These are phyloP conservation scores for Lysandra bellargus DNA, from an alignment of 2,888 invertebrate genomes.

Conservation along the genomic window DNA sequence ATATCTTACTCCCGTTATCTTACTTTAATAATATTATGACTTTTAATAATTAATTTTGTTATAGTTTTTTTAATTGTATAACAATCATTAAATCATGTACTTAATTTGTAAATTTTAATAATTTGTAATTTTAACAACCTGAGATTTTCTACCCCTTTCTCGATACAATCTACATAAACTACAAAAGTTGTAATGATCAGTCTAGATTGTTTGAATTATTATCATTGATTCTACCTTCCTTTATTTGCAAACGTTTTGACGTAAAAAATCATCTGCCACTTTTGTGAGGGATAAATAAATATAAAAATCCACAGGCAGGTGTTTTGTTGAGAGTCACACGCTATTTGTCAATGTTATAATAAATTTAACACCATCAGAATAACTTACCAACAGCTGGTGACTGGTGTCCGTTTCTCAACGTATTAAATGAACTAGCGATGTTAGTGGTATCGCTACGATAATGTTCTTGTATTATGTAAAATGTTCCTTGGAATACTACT, in stretches of 20 bases:
- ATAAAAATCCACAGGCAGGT: slow-evolving; percentile 15
- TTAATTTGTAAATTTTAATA: too few relatives aligned
- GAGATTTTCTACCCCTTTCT: too few relatives aligned
- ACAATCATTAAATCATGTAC: too few relatives aligned
- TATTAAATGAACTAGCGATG: slow-evolving; percentile 8
- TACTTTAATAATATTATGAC: too few relatives aligned
- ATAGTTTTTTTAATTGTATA: too few relatives aligned
- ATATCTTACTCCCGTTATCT: background rate
- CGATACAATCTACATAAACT: too few relatives aligned
- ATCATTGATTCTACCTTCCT: background rate
- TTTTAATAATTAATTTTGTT: too few relatives aligned
- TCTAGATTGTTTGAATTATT: background rate
- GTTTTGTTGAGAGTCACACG: background rate
- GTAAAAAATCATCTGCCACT: background rate
- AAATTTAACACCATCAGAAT: slow-evolving; percentile 17
- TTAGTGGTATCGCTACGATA: background rate
- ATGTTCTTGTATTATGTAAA: background rate
- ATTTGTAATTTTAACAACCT: too few relatives aligned
- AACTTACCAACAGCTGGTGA: background rate
- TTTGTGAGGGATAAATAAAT: slow-evolving; percentile 10
- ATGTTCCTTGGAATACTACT: background rate
- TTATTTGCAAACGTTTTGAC: background rate
- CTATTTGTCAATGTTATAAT: slow-evolving; percentile 17
- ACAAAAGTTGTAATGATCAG: too few relatives aligned
- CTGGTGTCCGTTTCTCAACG: background rate